A percentile compares a stretch with the other conserved stretches of the same genome.
phyloP scores from a whole-genome alignment of 1,140 invertebrate genomes.

The Drosophila grimshawi region DNA sequence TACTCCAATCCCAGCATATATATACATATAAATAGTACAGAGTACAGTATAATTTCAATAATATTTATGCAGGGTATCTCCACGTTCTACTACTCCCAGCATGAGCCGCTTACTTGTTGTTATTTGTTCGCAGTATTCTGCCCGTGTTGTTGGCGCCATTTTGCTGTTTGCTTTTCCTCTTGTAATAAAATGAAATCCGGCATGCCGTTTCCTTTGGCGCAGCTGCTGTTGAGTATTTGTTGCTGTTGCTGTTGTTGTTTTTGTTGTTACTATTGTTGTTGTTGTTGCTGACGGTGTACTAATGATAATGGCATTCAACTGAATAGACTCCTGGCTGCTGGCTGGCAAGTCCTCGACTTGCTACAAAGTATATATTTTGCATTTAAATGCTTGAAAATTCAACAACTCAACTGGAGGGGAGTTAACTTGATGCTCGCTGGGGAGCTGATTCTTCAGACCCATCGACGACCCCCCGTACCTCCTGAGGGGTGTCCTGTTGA shows the following conservation, averaged over 20 bases:
- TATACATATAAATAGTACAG: too few relatives aligned
- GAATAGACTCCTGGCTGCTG: slow-evolving; percentile 5
- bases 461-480: neutral
- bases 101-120: slow-evolving; percentile 2
- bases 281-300: slow-evolving; percentile 40
- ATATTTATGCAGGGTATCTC: neutral
- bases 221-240: slow-evolving; percentile 13
- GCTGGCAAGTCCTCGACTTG: slow-evolving; percentile 14
- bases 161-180: slow-evolving; percentile 80
- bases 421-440: neutral
- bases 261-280: slow-evolving; percentile 9
- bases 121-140: slow-evolving; percentile 2
- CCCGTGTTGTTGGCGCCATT: slow-evolving; percentile 70
- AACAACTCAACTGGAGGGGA: slow-evolving; percentile 29
- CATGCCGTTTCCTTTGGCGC: slow-evolving; percentile 55
- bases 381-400: slow-evolving; percentile 71
- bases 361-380: slow-evolving; percentile 45
- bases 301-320: slow-evolving; percentile 68
- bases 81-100: neutral
- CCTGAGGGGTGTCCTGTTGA: slow-evolving; percentile 39
- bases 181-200: slow-evolving; percentile 80
- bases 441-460: neutral
- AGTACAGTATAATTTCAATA: too few relatives aligned
- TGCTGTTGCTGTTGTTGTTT: slow-evolving; percentile 3
- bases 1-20: too few relatives aligned